Evolutionary conservation across 2,113 vertebrate species (phyloP), one percentile per base, ranked within the genome.

Genomic region (Coregonus clupeaformis): DNA sequence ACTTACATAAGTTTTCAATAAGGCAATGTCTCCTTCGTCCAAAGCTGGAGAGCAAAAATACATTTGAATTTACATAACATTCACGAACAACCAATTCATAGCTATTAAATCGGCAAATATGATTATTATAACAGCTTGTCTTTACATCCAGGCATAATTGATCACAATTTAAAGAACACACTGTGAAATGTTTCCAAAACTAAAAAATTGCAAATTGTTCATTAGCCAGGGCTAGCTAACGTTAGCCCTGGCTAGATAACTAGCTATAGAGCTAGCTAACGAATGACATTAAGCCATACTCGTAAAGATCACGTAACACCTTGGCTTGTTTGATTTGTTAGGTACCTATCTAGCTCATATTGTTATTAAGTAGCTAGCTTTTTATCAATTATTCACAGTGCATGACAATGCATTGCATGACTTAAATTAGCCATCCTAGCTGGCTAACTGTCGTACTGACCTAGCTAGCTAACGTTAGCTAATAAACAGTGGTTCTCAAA

Each of bases 1-100:
- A 96, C 97, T 98, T 90, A 99, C 98, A 0, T 99, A 99, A 68
- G 98, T 99, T 89, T 99, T 99, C 83, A 99, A 86, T 84, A 99
- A 90, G 68, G 97, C 97, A 81, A 99, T 99, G 80, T 99, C 98
- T 1, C 97, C 98, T 89, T 99, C 98, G 92, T 99, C 98, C 88
- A 99, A 82, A 88, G 98, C 98, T 99, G 84, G 71, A 91, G 91
- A 42, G 60, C 59, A 49, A 27, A 18, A 80, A 88, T 88, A 0
- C 57, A 60, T 16, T 7, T 49, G 13, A 14, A 49, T 16, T 18
- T 52, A 52, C 16, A 52, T 16, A 24, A 24, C 57, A 60, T 60
- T 60, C 13, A 22, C 9, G 13, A 60, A 13, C 5, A 60, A 60
- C 57, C 16, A 52, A 14, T 60, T 7, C n/a, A 7, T 60, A 60